Percentiles rank a stretch among this genome's conserved stretches.
These are phyloP conservation scores for Numenius arquata DNA, from an alignment of 2,113 vertebrate genomes.

Conservation along the genomic window DNA sequence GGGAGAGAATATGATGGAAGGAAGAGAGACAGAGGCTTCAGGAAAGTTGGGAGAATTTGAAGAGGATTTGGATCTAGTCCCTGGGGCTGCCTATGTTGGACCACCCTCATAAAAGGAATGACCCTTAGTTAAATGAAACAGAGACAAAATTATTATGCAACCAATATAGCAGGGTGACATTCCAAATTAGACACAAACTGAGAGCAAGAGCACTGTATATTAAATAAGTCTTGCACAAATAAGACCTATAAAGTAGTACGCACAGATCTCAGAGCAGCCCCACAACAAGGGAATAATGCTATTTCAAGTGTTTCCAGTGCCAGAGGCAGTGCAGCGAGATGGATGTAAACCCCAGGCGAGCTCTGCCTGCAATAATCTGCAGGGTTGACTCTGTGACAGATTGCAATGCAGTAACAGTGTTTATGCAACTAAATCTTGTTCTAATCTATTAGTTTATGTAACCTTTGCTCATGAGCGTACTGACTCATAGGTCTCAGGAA, in stretches of 20 bases:
- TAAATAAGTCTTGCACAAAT: not conserved
- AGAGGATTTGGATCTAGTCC: not conserved
- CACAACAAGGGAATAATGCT: not conserved
- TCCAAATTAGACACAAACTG: not conserved
- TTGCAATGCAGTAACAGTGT: constrained; percentile 40
- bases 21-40: not conserved
- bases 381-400: constrained; percentile 40
- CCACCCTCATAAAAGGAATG: not conserved
- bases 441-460: constrained; percentile 65
- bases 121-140: not conserved
- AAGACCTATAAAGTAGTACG: not conserved
- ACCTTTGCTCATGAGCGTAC: constrained; percentile 25
- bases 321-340: not conserved
- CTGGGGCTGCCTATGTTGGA: not conserved
- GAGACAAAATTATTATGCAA: not conserved
- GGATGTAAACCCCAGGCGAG: not conserved
- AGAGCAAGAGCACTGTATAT: not conserved
- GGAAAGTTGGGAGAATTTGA: not conserved
- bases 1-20: not conserved
- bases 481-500: not conserved
- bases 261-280: not conserved
- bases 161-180: not conserved
- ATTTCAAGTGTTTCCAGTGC: not conserved
- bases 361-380: constrained; percentile 43
- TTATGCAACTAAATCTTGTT: constrained; percentile 64